Base-by-base conservation (phyloP, 2,113 vertebrate species). In the Heterochromis multidens region DNA sequence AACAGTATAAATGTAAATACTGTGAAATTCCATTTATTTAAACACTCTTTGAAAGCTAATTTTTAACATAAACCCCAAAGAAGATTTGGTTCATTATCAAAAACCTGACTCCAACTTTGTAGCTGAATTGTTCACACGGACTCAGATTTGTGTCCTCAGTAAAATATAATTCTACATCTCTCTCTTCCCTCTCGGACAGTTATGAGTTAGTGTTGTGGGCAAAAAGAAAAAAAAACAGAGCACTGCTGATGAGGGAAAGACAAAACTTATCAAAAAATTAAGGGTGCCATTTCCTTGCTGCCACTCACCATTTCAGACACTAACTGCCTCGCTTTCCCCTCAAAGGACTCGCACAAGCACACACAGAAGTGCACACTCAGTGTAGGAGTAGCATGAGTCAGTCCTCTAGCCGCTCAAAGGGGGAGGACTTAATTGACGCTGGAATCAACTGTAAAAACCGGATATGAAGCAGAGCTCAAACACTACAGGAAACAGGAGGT, bases 191-290 rank as follows among this genome's bases (percentile, higher is more conserved):
- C 25, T 59, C 67, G 16, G 33, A 35, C 87, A 81, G 77, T 56
- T 43, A 40, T 61, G 54, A 87, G 58, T 77, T 67, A 77, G 74
- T 57, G 82, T 81, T 74, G 52, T 60, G 21, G 58, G 60, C 33
- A 23, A 79, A 85, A 83, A 17, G 49, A 25, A 10, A 29, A 21
- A 54, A 54, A 52, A 74, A 21, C 40, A 49, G 77, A 70, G 67
- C 19, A 12, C 52, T 17, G 56, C 58, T 88, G 88, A 94, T 92
- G 89, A 91, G 91, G 86, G 88, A 92, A 91, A 92, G 81, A 85
- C 82, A 31, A 90, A 93, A 88, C 87, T 91, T 92, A 94, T 94
- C 92, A 91, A 85, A 86, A n/a, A 94, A 92, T 92, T 83, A 92
- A 57, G 67, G 85, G 17, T 77, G 77, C 83, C 84, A 85, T 90